phyloP scores from a whole-genome alignment of 2,888 invertebrate genomes.

The Ichneumoninae sp. region DNA sequence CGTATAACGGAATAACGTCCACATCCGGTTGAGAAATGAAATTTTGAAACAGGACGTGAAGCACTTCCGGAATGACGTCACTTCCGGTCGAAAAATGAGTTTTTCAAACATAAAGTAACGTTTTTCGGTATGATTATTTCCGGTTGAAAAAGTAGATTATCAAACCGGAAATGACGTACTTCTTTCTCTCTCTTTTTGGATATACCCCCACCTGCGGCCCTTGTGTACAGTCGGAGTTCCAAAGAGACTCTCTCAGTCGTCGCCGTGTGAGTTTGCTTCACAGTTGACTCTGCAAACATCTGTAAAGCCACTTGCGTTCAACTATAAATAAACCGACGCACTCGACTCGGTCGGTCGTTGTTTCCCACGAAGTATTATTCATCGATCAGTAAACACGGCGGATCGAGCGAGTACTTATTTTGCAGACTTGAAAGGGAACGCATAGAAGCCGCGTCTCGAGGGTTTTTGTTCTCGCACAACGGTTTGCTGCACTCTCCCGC shows the following conservation, averaged over 20 bases:
- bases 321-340: slow-evolving; percentile 42
- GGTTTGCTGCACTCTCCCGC: slow-evolving; percentile 10
- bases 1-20: no score
- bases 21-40: no score
- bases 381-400: slow-evolving; percentile 23
- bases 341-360: neutral
- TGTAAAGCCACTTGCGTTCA: slow-evolving; percentile 42
- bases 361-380: slow-evolving; percentile 26
- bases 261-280: slow-evolving; percentile 10
- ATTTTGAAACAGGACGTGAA: no score
- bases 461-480: slow-evolving; percentile 1
- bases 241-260: neutral
- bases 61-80: no score
- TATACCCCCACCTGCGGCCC: neutral
- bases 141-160: neutral
- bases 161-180: neutral
- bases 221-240: neutral
- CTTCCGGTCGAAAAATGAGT: neutral
- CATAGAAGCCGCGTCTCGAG: slow-evolving; percentile 2
- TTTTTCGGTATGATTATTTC: neutral
- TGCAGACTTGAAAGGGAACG: neutral
- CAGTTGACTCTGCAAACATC: slow-evolving; percentile 46
- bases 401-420: neutral
- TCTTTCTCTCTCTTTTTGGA: neutral
- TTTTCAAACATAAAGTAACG: neutral